Evolutionary conservation across 1,140 invertebrate species (phyloP), one percentile per base, ranked within the genome.

Genomic region (Pseudomyrmex gracilis): DNA sequence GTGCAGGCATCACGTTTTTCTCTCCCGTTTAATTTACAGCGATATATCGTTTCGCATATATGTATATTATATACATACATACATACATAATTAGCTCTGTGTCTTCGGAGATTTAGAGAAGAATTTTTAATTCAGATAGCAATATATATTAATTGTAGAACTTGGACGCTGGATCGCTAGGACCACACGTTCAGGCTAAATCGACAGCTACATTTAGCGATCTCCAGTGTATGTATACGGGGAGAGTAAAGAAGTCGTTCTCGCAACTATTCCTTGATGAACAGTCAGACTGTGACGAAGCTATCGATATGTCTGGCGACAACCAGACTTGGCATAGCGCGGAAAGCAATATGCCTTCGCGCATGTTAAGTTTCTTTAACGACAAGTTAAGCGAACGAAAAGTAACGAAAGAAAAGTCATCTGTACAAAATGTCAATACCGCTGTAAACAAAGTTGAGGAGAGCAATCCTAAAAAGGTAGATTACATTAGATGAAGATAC

Each of bases 221-320:
- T 91, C 87, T 93, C 24, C 87, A 92, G 85, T 92, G 87, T 90
- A 89, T 92, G 47, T 92, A 89, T 89, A 90, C 89, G 53, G 91
- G 88, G 88, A 89, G 92, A 93, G 87, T 91, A 87, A 93, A 91
- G 90, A 93, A 90, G 84, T 87, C 89, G 85, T 87, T 86, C 80
- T 76, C 88, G 82, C 92, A 91, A 87, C 87, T 92, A 51, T 92
- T 88, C 78, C 87, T 92, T 76, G 91, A 93, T 80, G 91, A 93
- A 90, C 92, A 92, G 87, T 93, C 92, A 73, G 92, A 93, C 67
- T 93, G 91, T 88, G 93, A 93, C 49, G 93, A 93, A 74, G 85
- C 87, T 87, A 91, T 88, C 24, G 92, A 92, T 90, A 90, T 91
- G 80, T 85, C 90, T 67, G 86, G 87, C 64, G 90, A 86, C 70